These are phyloP conservation scores for Bradypodion pumilum DNA, from an alignment of 2,797 vertebrate genomes.

Conservation along the genomic window DNA sequence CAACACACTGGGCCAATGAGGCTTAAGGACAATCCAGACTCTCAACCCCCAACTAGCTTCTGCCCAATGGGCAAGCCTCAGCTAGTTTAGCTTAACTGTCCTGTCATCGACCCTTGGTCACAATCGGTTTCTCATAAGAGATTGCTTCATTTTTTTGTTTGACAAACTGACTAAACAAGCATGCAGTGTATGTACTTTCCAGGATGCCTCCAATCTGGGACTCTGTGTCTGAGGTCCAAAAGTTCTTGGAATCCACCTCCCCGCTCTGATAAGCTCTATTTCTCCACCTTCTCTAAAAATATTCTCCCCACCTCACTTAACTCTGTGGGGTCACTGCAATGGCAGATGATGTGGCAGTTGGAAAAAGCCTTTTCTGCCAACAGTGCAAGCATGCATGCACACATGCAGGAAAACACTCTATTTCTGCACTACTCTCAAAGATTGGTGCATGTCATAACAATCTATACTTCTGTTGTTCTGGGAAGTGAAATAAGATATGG, in stretches of 20 bases:
- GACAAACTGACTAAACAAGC: constrained; percentile 14
- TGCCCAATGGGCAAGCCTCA: background rate
- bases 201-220: constrained; percentile 10
- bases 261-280: background rate
- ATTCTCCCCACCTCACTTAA: background rate
- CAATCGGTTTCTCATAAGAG: background rate
- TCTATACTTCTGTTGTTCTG: background rate
- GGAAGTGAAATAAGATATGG: background rate
- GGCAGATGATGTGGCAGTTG: background rate
- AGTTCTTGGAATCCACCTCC: background rate
- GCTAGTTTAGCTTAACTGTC: constrained; percentile 2
- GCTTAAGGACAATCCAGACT: background rate
- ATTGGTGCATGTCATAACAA: background rate
- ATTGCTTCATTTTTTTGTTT: constrained; percentile 13
- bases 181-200: background rate
- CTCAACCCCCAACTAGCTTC: background rate
- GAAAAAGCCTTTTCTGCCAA: background rate
- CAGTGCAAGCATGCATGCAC: background rate
- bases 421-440: background rate
- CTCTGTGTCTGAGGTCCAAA: background rate
- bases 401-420: background rate
- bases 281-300: background rate
- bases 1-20: background rate
- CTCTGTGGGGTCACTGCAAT: background rate
- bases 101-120: constrained; percentile 12